Conservation (phyloP, 2,888 invertebrate genomes). For the Phengaris alcon region DNA sequence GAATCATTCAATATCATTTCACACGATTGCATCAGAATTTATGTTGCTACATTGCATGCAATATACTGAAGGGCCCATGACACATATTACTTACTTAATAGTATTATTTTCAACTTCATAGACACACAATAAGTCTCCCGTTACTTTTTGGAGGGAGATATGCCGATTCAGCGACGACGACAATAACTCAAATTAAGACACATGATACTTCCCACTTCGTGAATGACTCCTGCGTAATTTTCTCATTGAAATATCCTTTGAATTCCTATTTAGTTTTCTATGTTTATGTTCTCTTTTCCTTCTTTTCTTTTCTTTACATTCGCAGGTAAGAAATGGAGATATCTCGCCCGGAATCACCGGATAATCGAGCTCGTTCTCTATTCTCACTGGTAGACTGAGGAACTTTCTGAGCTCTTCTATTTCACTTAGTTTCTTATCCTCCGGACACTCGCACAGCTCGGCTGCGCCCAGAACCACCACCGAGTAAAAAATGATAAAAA, state of each 20-base stretch:
- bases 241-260: neutral
- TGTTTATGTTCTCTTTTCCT: constrained; percentile 10
- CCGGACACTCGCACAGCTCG: neutral
- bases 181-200: neutral
- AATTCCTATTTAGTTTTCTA: neutral
- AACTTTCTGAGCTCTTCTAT: constrained; percentile 1
- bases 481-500: neutral
- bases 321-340: neutral
- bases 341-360: constrained; percentile 12
- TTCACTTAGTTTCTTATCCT: neutral
- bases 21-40: neutral
- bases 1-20: neutral
- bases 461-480: neutral
- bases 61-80: neutral
- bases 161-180: neutral
- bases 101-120: neutral
- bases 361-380: constrained; percentile 1
- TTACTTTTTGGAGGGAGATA: neutral
- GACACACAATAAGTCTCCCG: neutral
- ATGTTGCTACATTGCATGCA: neutral
- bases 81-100: neutral
- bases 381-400: neutral
- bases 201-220: neutral
- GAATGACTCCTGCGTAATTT: neutral
- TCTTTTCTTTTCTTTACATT: neutral